phyloP scores from a whole-genome alignment of 23 tunicate species.

The Botrylloides violaceus region DNA sequence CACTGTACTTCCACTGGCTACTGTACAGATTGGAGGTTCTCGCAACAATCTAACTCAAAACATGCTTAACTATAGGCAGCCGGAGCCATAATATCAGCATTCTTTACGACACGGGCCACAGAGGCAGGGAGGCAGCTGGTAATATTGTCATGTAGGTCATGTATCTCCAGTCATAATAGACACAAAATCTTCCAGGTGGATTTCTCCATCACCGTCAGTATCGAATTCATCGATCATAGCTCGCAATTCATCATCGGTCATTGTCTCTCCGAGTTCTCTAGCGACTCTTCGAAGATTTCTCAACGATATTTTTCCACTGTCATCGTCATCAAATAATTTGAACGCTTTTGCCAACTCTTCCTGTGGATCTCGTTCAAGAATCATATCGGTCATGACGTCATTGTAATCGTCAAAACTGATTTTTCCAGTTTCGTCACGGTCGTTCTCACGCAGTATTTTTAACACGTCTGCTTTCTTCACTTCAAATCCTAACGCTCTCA shows the following conservation, averaged over 20 bases:
- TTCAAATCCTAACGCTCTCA: constrained; percentile 94
- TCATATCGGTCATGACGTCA: constrained; percentile 89
- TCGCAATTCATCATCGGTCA: constrained; percentile 90
- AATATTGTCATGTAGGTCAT: too few relatives aligned
- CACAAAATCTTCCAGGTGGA: constrained; percentile 76
- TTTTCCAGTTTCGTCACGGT: constrained; percentile 79
- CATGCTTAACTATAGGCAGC: too few relatives aligned
- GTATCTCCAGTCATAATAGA: constrained; percentile 94
- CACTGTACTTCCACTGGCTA: too few relatives aligned
- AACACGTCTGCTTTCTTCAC: constrained; percentile 93
- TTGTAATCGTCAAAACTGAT: constrained; percentile 90
- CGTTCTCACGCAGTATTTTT: constrained; percentile 77
- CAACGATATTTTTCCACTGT: constrained; percentile 91
- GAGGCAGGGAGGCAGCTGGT: too few relatives aligned
- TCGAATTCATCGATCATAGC: constrained; percentile 99
- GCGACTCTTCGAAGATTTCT: constrained; percentile 91
- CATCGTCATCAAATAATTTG: constrained; percentile 93
- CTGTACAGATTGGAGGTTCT: too few relatives aligned
- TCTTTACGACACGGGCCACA: neutral
- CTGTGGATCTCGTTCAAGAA: constrained; percentile 87
- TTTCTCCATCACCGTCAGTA: constrained; percentile 94
- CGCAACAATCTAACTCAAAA: too few relatives aligned
- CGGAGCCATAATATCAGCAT: too few relatives aligned
- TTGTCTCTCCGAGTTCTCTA: constrained; percentile 85
- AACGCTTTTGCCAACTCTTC: constrained; percentile 91